Evolutionary conservation across 92 coral and sea anemone species (phyloP).

Genomic region (Parazoanthus atlanticus): DNA sequence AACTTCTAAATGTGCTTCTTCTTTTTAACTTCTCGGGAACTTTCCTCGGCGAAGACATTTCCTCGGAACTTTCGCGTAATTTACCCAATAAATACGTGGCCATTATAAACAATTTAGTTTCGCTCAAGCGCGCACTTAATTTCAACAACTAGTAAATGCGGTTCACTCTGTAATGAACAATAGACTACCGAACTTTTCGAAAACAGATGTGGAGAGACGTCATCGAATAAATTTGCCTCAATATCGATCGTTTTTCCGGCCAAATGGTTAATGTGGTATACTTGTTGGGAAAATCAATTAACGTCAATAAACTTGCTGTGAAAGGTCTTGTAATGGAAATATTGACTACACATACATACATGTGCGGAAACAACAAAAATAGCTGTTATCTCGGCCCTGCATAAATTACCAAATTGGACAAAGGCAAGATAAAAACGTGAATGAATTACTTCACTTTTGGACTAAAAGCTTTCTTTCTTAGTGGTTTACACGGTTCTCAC

Average conservation of each 20-base stretch:
- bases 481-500: neutral
- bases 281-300: neutral
- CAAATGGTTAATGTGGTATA: constrained; percentile 27
- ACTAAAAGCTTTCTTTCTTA: neutral
- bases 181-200: constrained; percentile 35
- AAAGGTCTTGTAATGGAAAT: constrained; percentile 22
- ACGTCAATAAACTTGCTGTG: constrained; percentile 10
- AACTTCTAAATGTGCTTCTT: constrained; percentile 84
- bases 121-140: neutral
- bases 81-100: constrained; percentile 32
- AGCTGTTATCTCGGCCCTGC: constrained; percentile 11
- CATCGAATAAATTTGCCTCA: constrained; percentile 45
- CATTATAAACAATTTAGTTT: constrained; percentile 1
- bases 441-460: neutral
- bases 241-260: constrained; percentile 25
- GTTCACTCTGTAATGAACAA: constrained; percentile 66
- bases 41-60: constrained; percentile 21
- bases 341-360: constrained; percentile 2
- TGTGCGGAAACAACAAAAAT: neutral
- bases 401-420: constrained; percentile 6
- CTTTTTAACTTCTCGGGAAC: constrained; percentile 60
- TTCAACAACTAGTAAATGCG: constrained; percentile 63
- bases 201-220: constrained; percentile 61
- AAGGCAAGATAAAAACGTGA: neutral
- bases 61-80: constrained; percentile 35